Conservation (phyloP, 1,140 invertebrate genomes). For the Polyergus mexicanus region DNA sequence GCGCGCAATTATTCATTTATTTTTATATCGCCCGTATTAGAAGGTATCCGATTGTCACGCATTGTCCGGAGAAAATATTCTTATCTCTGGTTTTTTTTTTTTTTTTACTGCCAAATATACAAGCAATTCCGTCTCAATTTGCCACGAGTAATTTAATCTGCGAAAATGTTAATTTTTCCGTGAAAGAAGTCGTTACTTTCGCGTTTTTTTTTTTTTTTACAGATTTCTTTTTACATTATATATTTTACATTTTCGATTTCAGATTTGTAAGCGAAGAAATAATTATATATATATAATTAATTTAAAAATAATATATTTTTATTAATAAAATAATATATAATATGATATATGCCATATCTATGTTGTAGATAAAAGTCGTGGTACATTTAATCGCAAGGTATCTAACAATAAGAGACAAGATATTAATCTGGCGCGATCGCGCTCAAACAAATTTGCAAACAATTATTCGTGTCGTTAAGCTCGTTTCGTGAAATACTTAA, state of each 20-base stretch:
- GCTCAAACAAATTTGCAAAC: neutral
- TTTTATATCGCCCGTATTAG: constrained; percentile 14
- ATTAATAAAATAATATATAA: neutral
- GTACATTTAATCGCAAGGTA: neutral
- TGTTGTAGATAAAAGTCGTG: too few species aligned
- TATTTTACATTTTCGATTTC: neutral
- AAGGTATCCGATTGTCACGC: constrained; percentile 15
- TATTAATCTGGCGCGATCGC: neutral
- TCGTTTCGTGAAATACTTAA: neutral
- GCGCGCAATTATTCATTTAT: constrained; percentile 9
- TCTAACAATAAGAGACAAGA: neutral
- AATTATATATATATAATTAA: neutral
- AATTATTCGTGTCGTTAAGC: constrained; percentile 10
- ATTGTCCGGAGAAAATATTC: constrained; percentile 7
- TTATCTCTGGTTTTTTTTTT: too few species aligned
- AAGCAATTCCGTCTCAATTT: neutral
- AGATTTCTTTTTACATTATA: neutral
- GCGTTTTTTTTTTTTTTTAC: neutral
- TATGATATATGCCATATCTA: too few species aligned
- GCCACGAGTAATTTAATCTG: neutral
- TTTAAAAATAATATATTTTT: neutral
- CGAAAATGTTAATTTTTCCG: neutral
- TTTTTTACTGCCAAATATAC: neutral
- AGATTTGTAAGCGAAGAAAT: neutral
- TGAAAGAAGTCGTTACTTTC: neutral